phyloP scores from a whole-genome alignment of 2,797 vertebrate species.

The Myotis vivesi region DNA sequence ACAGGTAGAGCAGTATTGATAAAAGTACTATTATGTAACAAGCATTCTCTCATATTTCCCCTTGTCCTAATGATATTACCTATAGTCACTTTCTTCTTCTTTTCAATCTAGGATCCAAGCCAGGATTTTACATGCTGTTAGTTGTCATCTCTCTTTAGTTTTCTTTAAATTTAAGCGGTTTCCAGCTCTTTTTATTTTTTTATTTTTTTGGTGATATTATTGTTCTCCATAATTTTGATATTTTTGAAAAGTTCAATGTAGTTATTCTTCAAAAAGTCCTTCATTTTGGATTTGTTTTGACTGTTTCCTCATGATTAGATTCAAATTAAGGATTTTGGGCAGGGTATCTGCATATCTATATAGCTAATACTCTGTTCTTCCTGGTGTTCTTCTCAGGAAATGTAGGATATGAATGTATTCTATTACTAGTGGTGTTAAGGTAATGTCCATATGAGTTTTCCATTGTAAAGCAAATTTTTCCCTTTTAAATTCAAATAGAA shows the following conservation, averaged over 20 bases:
- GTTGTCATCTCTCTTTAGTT: not conserved
- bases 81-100: not conserved
- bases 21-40: not conserved
- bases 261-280: not conserved
- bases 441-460: not conserved
- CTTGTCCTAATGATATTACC: not conserved
- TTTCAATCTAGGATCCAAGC: not conserved
- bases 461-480: not conserved
- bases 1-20: not conserved
- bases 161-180: not conserved
- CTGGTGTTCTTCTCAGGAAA: not conserved
- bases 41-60: not conserved
- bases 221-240: not conserved
- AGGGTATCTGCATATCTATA: not conserved
- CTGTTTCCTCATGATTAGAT: not conserved
- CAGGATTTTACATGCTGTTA: not conserved
- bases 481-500: not conserved
- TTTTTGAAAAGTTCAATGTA: not conserved
- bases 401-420: not conserved
- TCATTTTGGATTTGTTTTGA: constrained; percentile 2
- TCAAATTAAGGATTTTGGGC: not conserved
- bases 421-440: not conserved
- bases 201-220: not conserved
- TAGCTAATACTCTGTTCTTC: not conserved
- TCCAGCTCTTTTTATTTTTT: not conserved